Conservation (phyloP, 2,888 invertebrate genomes). For the Atethmia centrago region DNA sequence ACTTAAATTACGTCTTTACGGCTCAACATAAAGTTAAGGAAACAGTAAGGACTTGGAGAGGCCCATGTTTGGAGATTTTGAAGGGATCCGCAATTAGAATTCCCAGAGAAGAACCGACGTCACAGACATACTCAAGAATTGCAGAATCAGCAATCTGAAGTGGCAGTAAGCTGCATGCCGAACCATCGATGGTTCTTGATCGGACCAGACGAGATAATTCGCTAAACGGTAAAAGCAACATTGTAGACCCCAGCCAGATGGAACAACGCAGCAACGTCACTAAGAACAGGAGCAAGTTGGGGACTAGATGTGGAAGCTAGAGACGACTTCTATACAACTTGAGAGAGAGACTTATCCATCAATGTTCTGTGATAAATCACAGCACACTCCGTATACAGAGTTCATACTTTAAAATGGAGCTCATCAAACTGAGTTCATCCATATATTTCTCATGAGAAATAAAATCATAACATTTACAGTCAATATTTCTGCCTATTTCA, state of each 20-base stretch:
- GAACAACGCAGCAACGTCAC: not conserved
- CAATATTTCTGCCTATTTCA: constrained; percentile 1
- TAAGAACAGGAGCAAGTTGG: not conserved
- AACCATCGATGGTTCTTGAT: not conserved
- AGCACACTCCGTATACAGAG: not conserved
- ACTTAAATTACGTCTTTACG: constrained; percentile 51
- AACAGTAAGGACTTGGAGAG: constrained; percentile 18
- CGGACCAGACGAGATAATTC: not conserved
- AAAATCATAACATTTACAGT: not conserved
- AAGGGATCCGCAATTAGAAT: not conserved
- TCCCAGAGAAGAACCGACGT: not conserved
- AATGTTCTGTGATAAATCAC: not conserved
- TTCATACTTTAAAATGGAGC: not conserved
- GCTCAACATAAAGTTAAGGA: constrained; percentile 37
- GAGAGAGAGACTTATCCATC: not conserved
- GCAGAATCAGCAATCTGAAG: not conserved
- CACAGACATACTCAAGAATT: not conserved
- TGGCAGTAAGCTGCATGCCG: not conserved
- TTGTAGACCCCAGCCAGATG: not conserved
- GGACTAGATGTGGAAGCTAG: not conserved
- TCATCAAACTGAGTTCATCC: not conserved
- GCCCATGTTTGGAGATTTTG: not conserved
- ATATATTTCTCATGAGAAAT: not conserved
- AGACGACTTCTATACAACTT: not conserved
- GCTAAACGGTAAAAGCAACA: not conserved